Evolutionary conservation across 1,140 invertebrate genomes (phyloP).

Genomic region (Chlorops oryzae): DNA sequence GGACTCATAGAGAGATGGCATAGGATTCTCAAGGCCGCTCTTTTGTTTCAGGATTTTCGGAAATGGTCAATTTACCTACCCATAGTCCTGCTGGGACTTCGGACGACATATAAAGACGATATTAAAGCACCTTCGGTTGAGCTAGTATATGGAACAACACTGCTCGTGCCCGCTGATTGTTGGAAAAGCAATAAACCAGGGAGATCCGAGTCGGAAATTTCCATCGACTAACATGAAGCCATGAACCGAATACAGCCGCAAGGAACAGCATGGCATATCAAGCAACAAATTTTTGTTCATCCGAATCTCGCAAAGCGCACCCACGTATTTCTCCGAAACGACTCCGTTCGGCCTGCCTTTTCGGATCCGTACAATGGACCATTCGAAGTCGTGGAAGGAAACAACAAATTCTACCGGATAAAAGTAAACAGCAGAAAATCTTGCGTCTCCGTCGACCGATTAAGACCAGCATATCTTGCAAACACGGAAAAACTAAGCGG

Average conservation of each 20-base stretch:
- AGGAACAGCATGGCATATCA: neutral
- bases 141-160: conserved; percentile 6
- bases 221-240: neutral
- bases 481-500: too few species aligned
- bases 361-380: conserved; percentile 8
- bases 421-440: too few species aligned
- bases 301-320: neutral
- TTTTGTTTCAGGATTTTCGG: conserved; percentile 18
- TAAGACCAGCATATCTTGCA: too few species aligned
- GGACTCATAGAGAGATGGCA: conserved; percentile 38
- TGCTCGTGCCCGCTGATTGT: neutral
- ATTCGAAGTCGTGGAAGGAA: neutral
- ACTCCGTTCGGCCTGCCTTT: neutral
- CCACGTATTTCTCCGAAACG: conserved; percentile 11
- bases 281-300: neutral
- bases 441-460: too few species aligned
- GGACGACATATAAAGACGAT: conserved; percentile 12
- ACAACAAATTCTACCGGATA: too few species aligned
- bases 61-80: conserved; percentile 31
- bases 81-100: conserved; percentile 26
- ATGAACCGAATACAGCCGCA: conserved; percentile 1
- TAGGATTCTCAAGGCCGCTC: conserved; percentile 28
- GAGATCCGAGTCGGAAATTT: neutral
- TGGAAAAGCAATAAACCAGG: neutral
- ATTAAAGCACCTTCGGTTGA: conserved; percentile 6